Base-by-base conservation (phyloP, 2,888 invertebrate species). In the Xanthia togata region DNA sequence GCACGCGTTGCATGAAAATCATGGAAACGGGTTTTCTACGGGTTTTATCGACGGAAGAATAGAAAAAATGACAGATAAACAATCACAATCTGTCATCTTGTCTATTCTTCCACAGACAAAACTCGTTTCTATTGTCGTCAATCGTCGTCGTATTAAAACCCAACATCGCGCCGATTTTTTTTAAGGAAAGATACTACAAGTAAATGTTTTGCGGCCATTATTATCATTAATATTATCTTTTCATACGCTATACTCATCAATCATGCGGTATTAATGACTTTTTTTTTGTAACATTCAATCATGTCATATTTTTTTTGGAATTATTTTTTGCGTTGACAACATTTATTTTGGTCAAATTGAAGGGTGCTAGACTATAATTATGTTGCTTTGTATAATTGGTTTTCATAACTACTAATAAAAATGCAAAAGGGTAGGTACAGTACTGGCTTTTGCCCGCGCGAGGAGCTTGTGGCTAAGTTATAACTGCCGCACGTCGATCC, bases 231-330 rank as follows among this genome's bases (percentile, higher is more conserved):
- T 55, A 55, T 70, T 59, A 60, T 70, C 47, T 69, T 41, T 71
- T 72, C 64, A 60, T 64, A 26, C 31, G 23, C 41, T 41, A 20
- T 57, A 38, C 20, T 70, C 63, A 85, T 85, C 76, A 76, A 79
- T 84, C 84, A 82, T 47, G 4, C 20, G 53, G 12, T 72, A 72
- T 70, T 65, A 53, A n/a, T 14, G 59, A 70, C 71, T 50, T 73
- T 84, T 38, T n/a, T 79, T 76, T 44, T 31, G 67, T 55, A 50
- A 62, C 57, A 63, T 84, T 70, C 63, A 38, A 76, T 78, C 69
- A 73, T 64, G 59, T 64, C 26, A 55, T 59, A n/a, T 63, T 59
- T 70, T 70, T 50, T 63, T 17, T 5, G 17, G 55, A 65, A 72
- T 68, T 35, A 63, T 68, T 76, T 79, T 79, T 77, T 82, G 69